A percentile compares a stretch with the other conserved stretches of the same genome.
phyloP scores from a whole-genome alignment of 2,888 invertebrate genomes.

The Unio delphinus region DNA sequence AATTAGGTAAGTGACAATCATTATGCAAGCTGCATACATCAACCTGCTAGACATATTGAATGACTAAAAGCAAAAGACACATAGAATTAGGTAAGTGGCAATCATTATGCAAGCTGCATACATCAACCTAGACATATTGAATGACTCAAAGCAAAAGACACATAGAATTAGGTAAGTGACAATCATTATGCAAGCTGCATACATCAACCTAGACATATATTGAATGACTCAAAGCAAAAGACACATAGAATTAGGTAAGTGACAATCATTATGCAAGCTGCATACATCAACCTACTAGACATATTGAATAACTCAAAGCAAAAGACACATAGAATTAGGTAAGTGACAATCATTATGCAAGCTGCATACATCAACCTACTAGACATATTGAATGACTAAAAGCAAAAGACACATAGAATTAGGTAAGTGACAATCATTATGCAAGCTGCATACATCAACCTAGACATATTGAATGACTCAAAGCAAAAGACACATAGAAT shows the following conservation, averaged over 20 bases:
- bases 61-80: constrained; percentile 55
- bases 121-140: constrained; percentile 57
- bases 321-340: constrained; percentile 65
- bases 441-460: constrained; percentile 56
- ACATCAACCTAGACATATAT: constrained; percentile 56
- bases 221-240: constrained; percentile 54
- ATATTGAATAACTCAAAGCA: constrained; percentile 54
- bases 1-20: constrained; percentile 50
- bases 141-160: constrained; percentile 53
- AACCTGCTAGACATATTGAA: constrained; percentile 56
- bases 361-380: constrained; percentile 64
- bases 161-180: constrained; percentile 60
- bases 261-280: constrained; percentile 17
- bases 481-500: constrained; percentile 59
- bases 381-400: constrained; percentile 52
- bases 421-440: constrained; percentile 41
- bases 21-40: constrained; percentile 51
- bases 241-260: constrained; percentile 63
- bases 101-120: constrained; percentile 41
- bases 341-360: too few relatives aligned
- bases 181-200: constrained; percentile 37
- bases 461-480: constrained; percentile 56
- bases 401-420: constrained; percentile 59
- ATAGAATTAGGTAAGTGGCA: constrained; percentile 57
- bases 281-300: constrained; percentile 58